Base-by-base conservation (phyloP, 1,140 invertebrate species). In the Zaprionus tsacasi region DNA sequence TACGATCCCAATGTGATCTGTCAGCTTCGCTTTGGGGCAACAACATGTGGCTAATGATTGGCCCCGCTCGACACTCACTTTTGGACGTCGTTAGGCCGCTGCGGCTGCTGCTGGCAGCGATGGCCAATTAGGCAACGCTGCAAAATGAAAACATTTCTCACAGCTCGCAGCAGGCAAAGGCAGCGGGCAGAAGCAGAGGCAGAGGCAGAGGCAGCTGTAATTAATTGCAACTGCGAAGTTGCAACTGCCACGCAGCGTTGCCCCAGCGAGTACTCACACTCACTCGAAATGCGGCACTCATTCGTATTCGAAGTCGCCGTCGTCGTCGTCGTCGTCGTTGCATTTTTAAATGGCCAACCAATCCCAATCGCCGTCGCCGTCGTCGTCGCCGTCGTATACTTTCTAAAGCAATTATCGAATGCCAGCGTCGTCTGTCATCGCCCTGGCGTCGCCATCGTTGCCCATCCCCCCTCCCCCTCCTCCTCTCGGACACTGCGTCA, bases 321-420 rank as follows among this genome's bases (percentile, higher is more conserved):
- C n/a, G 36, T 30, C 15, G 56, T 55, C n/a, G 36, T 30, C 15
- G 56, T 43, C 5, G 58, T 30, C 17, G 36, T 69, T 58, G 48
- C 67, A 70, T 70, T 74, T 70, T 74, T 61, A 69, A 74, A 74
- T 75, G 74, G 69, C 69, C 70, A 72, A 72, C 80, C 80, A 87
- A 87, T 87, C 83, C 80, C 80, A 87, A 87, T 87, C 83, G 79
- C 76, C 69, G 69, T 52, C 81, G 85, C 27, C 27, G 27, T 3
- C 81, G 85, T 81, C 71, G 69, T 56, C 81, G 85, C 27, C 27
- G 27, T 6, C 81, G 85, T 81, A 89, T 89, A 90, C 85, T 89
- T 89, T 85, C 85, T 88, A 85, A 89, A 88, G 85, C 85, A 89
- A 89, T 89, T 89, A 89, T 89, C 86, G 85, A 81, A 89, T 89